Evolutionary conservation across 2,113 vertebrate genomes (phyloP).

Genomic region (Erythrolamprus reginae): DNA sequence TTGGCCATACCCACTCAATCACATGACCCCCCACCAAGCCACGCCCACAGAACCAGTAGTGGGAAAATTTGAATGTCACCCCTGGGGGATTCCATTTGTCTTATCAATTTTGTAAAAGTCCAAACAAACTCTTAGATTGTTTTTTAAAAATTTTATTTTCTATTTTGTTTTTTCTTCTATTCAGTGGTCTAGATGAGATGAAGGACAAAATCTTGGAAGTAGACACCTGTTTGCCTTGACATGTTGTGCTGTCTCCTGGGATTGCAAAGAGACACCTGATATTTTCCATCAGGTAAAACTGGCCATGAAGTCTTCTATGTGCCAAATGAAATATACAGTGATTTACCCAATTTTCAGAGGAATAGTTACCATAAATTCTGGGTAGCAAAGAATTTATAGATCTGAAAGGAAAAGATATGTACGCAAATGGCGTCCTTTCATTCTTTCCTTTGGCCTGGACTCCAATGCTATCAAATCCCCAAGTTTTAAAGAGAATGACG

Average conservation of each 20-base stretch:
- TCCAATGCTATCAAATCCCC: not conserved
- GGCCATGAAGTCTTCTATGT: not conserved
- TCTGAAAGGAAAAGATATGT: not conserved
- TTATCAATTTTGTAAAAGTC: not conserved
- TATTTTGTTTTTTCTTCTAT: not conserved
- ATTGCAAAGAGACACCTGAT: not conserved
- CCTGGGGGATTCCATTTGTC: not conserved
- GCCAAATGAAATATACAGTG: not conserved
- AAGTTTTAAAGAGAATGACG: not conserved
- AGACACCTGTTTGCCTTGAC: too few species aligned
- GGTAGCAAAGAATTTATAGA: not conserved
- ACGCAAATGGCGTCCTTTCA: not conserved
- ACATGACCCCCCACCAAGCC: too few species aligned
- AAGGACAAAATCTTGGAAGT: not conserved
- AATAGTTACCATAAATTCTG: not conserved
- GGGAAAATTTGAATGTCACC: too few species aligned
- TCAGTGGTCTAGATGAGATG: not conserved
- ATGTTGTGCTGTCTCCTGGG: accelerated
- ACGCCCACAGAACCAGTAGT: too few species aligned
- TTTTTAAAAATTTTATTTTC: not conserved
- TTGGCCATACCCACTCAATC: too few species aligned
- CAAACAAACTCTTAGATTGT: not conserved
- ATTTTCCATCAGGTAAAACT: not conserved
- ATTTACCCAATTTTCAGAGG: not conserved
- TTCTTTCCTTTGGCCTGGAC: not conserved